Evolutionary conservation across 2,113 vertebrate genomes (phyloP), one percentile per base, ranked within the genome.

Genomic region (Cheilinus undulatus): DNA sequence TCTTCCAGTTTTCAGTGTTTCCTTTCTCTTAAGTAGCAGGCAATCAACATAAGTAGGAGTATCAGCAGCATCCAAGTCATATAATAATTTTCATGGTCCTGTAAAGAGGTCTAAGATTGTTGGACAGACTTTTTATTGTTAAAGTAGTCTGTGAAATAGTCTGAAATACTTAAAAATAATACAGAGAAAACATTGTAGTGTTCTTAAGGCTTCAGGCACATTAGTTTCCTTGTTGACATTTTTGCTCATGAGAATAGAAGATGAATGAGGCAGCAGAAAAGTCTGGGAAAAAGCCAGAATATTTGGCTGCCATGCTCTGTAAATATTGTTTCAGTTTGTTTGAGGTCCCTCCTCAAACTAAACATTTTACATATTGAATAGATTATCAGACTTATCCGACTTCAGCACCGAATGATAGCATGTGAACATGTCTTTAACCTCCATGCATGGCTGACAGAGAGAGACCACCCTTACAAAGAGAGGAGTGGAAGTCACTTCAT

Each of bases 241-340:
- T 34, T 87, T 83, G 81, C 85, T 89, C 77, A 36, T 23, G 85
- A 83, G 82, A 89, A 72, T 82, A 88, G 73, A 90, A 91, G 89
- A 90, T 85, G 77, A 90, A 93, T 88, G 81, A 89, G 83, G 66
- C 62, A 48, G 73, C 83, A 67, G 79, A 75, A 82, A 88, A 78
- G 88, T 85, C 89, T 92, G 92, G 93, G 89, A 92, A 92, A 90
- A 49, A 60, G 69, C 58, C 69, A 12, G 81, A 69, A 82, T 85
- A 80, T 86, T 92, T 94, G 92, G 91, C 92, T 28, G 54, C 66
- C 48, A 78, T 82, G 70, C 84, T 92, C 76, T 86, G 85, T 90
- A 92, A 94, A 94, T 94, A 94, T 92, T 93, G 87, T 66, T 91
- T 90, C 85, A 87, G 86, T 91, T 93, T 90, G 85, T 92, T 92